phyloP scores from a whole-genome alignment of 1,140 invertebrate species.

The Hetaerina americana region DNA sequence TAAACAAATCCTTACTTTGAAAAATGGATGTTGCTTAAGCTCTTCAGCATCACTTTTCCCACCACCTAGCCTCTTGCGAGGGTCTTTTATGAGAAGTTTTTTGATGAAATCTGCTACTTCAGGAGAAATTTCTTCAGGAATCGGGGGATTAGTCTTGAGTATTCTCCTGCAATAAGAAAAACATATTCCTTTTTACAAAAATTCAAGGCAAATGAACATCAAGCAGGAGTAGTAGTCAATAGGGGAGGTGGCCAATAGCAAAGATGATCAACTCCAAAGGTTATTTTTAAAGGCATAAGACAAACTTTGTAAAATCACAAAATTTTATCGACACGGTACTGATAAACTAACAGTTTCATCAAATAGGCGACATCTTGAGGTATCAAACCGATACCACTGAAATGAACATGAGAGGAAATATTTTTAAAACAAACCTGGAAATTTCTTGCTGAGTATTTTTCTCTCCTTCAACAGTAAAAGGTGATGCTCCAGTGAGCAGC shows the following conservation, averaged over 20 bases:
- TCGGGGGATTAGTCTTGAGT: conserved; percentile 69
- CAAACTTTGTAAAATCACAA: too few species aligned
- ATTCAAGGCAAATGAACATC: too few species aligned
- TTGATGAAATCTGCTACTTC: conserved; percentile 51
- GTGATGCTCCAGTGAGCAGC: conserved; percentile 89
- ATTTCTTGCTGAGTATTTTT: conserved; percentile 88
- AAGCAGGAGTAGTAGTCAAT: too few species aligned
- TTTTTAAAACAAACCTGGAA: conserved; percentile 55
- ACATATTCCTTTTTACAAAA: too few species aligned
- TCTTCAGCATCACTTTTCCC: conserved; percentile 66
- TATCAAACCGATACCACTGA: too few species aligned
- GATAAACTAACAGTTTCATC: too few species aligned
- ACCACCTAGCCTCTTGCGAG: conserved; percentile 68
- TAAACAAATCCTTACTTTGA: conserved; percentile 49
- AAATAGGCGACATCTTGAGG: too few species aligned
- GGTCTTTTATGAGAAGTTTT: conserved; percentile 77
- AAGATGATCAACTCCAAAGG: too few species aligned
- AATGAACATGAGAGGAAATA: too few species aligned
- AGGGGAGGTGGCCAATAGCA: too few species aligned
- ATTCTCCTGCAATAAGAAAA: conserved; percentile 56
- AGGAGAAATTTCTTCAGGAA: conserved; percentile 54
- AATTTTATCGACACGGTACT: too few species aligned
- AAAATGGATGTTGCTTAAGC: conserved; percentile 76
- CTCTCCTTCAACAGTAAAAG: conserved; percentile 91
- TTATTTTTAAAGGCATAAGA: too few species aligned